Evolutionary conservation across 2,113 vertebrate genomes (phyloP).

Genomic region (Lamprologus sp.): DNA sequence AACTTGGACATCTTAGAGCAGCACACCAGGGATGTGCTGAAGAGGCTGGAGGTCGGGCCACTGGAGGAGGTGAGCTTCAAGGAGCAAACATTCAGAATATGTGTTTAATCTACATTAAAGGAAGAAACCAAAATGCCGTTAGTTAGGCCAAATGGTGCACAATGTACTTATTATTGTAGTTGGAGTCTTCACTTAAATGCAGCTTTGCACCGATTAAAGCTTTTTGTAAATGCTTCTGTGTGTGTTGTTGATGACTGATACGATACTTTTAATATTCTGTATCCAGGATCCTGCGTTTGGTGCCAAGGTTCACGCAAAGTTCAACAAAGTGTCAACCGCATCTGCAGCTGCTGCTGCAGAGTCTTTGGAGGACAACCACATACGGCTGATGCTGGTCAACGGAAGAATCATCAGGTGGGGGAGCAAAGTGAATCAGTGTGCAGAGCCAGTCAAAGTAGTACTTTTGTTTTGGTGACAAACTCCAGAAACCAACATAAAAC

Average conservation of each 20-base stretch:
- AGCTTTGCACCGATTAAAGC: background rate
- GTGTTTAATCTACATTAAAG: background rate
- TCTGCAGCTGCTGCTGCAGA: constrained; percentile 84
- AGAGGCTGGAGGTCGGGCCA: constrained; percentile 86
- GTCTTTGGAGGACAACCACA: constrained; percentile 80
- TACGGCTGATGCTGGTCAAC: constrained; percentile 88
- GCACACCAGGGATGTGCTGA: constrained; percentile 91
- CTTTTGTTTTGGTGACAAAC: background rate
- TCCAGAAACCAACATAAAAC: background rate
- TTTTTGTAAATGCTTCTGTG: background rate
- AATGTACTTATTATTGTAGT: background rate
- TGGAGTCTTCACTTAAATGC: background rate
- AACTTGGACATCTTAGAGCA: constrained; percentile 93
- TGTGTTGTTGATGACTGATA: background rate
- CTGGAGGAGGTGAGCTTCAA: constrained; percentile 79
- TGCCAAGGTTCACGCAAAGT: constrained; percentile 83
- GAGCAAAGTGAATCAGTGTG: background rate
- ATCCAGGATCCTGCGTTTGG: constrained; percentile 75
- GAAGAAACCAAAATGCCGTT: background rate
- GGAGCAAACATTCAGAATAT: background rate
- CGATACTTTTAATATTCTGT: background rate
- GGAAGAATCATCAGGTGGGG: constrained; percentile 90
- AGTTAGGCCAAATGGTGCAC: background rate
- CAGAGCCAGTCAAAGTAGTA: background rate
- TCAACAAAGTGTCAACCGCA: constrained; percentile 89